Evolutionary conservation across 2,888 invertebrate genomes (phyloP), one percentile per base, ranked within the genome.

Genomic region (Pheosia tremula): DNA sequence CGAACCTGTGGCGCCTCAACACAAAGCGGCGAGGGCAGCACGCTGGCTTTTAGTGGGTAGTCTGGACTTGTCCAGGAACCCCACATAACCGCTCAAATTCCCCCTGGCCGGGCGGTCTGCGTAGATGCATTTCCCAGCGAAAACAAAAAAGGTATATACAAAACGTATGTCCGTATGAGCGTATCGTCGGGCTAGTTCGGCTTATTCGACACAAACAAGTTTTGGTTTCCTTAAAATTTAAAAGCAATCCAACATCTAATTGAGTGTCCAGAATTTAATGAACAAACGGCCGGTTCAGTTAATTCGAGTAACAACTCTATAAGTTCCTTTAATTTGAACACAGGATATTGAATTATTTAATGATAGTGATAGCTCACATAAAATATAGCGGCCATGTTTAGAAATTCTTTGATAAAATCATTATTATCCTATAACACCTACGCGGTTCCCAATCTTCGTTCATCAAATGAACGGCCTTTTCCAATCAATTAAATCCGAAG

Each of bases 401-500:
- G 56, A 71, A 66, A 68, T 69, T 72, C 64, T 58, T 63, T 66
- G 68, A 72, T 77, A 69, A 60, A 69, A 77, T 71, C 60, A 64
- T 74, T 67, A 68, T 67, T 71, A 74, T 70, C 68, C 59, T 65
- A 76, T 71, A 77, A 73, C 78, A 77, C 73, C 78, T 77, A 77
- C 77, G 64, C 65, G 72, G 64, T 74, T 72, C 71, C 72, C 73
- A 78, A 82, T 84, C 77, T 80, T 72, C 69, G 76, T 75, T 78
- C 76, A 80, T 80, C 82, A 78, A 82, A 83, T 83, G 82, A 82
- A 82, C 78, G 79, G 75, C 79, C 80, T 82, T 81, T 88, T 88
- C 86, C 86, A 81, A 88, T 87, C 88, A 88, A 88, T 88, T 88
- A 87, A 87, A 85, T 87, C 80, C 73, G 73, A 80, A 79, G 77